Percentiles rank a stretch among this genome's conserved stretches.
These are phyloP conservation scores for Blastobasis lacticolella DNA, from an alignment of 2,888 invertebrate genomes.

Conservation along the genomic window DNA sequence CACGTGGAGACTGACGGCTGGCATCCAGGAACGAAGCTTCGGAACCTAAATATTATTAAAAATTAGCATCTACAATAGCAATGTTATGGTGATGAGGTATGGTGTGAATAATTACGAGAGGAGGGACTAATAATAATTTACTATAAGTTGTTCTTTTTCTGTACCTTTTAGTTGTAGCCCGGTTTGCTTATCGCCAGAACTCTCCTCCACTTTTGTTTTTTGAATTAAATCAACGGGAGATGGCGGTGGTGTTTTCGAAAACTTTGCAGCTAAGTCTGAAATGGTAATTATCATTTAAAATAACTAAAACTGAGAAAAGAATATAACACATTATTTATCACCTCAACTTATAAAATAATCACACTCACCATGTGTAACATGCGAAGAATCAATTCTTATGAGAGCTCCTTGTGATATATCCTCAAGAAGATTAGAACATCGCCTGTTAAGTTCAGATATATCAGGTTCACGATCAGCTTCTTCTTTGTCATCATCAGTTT, in stretches of 20 bases:
- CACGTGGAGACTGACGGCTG: slow-evolving; percentile 61
- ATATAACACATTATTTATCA: not conserved
- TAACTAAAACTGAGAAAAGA: not conserved
- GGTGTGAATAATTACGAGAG: not conserved
- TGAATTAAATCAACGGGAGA: slow-evolving; percentile 79
- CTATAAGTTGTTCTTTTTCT: not conserved
- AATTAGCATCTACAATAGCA: slow-evolving; percentile 36
- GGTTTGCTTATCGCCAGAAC: slow-evolving; percentile 46
- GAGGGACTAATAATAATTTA: not conserved
- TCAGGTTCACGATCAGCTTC: slow-evolving; percentile 51
- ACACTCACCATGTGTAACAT: slow-evolving; percentile 60
- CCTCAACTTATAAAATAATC: not conserved
- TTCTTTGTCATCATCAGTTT: slow-evolving; percentile 12
- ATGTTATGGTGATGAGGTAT: not conserved
- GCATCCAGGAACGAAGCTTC: slow-evolving; percentile 66
- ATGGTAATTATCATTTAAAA: not conserved
- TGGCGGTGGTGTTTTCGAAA: slow-evolving; percentile 81
- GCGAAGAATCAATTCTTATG: slow-evolving; percentile 63
- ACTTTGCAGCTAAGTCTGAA: slow-evolving; percentile 77
- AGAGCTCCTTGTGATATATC: slow-evolving; percentile 68
- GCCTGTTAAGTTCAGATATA: slow-evolving; percentile 62
- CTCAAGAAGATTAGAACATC: slow-evolving; percentile 67
- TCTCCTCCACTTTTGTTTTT: slow-evolving; percentile 58
- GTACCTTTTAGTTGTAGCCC: slow-evolving; percentile 68
- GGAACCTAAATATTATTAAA: slow-evolving; percentile 48